phyloP scores from a whole-genome alignment of 2,797 vertebrate species.

The Danionella dracula region DNA sequence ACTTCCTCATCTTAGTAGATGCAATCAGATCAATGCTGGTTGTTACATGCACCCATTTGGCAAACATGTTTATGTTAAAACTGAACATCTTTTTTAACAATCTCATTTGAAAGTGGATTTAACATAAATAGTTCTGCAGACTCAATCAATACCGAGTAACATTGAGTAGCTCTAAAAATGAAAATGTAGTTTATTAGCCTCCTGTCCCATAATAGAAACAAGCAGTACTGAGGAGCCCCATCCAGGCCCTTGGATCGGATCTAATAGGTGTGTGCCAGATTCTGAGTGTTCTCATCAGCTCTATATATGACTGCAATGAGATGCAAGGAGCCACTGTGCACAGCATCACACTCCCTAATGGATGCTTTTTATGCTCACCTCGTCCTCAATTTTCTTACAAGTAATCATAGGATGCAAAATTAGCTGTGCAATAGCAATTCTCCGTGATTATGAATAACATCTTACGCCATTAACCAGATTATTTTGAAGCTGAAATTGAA shows the following conservation, averaged over 20 bases:
- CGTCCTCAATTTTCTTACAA: conserved; percentile 8
- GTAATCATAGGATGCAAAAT: conserved; percentile 23
- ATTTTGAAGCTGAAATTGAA: conserved; percentile 21
- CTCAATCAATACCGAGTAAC: background rate
- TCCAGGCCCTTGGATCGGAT: no score
- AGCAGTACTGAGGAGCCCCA: no score
- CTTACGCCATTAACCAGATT: background rate
- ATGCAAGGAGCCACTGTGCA: conserved; percentile 6
- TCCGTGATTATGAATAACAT: conserved; percentile 22
- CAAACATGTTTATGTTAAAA: background rate
- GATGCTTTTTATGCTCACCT: conserved; percentile 29
- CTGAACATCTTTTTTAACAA: background rate
- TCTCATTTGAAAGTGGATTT: no score
- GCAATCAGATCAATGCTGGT: background rate
- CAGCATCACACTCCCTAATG: background rate
- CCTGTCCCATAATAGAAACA: no score
- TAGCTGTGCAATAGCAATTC: background rate
- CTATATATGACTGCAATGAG: no score
- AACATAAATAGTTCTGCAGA: background rate
- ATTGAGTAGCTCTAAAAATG: no score
- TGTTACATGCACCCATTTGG: background rate
- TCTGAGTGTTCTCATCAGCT: background rate
- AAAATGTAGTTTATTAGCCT: no score
- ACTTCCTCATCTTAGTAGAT: background rate
- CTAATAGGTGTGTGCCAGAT: background rate